Evolutionary conservation across 2,797 vertebrate species (phyloP).

Genomic region (Eutrigla gurnardus): DNA sequence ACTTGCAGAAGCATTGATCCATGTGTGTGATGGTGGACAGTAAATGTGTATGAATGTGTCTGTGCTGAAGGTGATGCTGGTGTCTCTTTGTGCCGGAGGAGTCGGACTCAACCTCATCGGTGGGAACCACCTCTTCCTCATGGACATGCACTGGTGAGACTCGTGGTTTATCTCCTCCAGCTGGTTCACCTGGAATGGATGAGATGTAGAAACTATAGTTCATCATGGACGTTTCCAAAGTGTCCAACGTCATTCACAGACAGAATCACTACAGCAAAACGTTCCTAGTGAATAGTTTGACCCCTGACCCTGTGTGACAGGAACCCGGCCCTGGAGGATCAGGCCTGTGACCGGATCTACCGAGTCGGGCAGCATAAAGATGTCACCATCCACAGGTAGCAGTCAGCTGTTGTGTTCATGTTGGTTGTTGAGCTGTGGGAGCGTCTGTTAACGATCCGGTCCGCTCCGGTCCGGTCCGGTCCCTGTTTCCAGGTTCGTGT

Average conservation of each 20-base stretch:
- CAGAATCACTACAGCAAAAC: no score
- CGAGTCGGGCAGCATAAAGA: constrained; percentile 92
- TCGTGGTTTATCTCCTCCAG: not conserved
- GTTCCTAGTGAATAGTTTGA: not conserved
- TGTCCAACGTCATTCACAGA: no score
- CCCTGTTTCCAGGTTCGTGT: constrained; percentile 88
- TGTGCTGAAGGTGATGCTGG: constrained; percentile 89
- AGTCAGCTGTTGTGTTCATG: not conserved
- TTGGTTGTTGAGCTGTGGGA: not conserved
- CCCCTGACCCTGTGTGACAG: constrained; percentile 70
- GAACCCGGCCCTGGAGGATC: constrained; percentile 97
- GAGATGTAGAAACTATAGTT: no score
- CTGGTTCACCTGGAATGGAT: no score
- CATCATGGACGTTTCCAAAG: no score
- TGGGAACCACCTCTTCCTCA: constrained; percentile 97
- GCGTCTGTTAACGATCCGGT: not conserved
- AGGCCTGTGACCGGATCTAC: constrained; percentile 97
- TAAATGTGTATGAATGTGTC: not conserved
- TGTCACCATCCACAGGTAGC: constrained; percentile 93
- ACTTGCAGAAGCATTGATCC: no score
- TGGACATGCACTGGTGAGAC: constrained; percentile 98
- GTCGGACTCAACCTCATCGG: constrained; percentile 94
- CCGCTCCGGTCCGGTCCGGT: no score
- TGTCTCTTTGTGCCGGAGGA: constrained; percentile 95
- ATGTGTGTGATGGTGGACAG: no score